Evolutionary conservation across 1,140 invertebrate species (phyloP), one percentile per base, ranked within the genome.

Genomic region (Xylocopa sonorina): DNA sequence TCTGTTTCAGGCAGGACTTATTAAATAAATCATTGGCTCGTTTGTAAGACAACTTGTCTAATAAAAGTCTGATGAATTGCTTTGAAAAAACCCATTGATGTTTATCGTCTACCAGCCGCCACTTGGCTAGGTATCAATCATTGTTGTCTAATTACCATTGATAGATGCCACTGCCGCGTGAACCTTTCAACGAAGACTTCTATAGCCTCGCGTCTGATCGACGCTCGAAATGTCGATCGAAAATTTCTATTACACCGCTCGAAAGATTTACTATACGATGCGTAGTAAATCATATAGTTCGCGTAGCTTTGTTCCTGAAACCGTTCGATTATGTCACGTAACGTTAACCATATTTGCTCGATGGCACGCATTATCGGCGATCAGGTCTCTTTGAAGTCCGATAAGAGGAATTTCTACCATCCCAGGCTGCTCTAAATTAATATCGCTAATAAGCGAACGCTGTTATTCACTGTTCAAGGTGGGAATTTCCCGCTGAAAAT

Each of bases 21-120:
- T 72, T 60, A 72, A 72, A 72, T 72, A 72, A 72, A 72, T 72
- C 69, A 72, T 34, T 46, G 55, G 55, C 34, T 72, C 53, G 41
- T 57, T 72, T 41, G 55, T 60, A 41, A 72, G 29, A n/a, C 21
- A 21, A 32, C 38, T 48, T 46, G 55, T 72, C 24, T 72, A 60
- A 72, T 72, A 72, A 72, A 46, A n/a, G 24, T 58, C 43, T 72
- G 69, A 72, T 48, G 27, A 34, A 72, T 72, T 48, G n/a, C 55
- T 72, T 58, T 14, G 24, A 27, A 55, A 55, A 60, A 72, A 72
- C 18, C 18, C 16, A 24, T 29, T 7, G 69, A 48, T 48, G 24
- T 72, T 72, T 58, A 72, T 60, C 38, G 3, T 29, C n/a, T 38
- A 10, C 14, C 12, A 32, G 21, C 18, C 2, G 27, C 38, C 24